A percentile compares a stretch with the other conserved stretches of the same genome.
phyloP scores from a whole-genome alignment of 2,888 invertebrate genomes.

The Plagodis dolabraria region DNA sequence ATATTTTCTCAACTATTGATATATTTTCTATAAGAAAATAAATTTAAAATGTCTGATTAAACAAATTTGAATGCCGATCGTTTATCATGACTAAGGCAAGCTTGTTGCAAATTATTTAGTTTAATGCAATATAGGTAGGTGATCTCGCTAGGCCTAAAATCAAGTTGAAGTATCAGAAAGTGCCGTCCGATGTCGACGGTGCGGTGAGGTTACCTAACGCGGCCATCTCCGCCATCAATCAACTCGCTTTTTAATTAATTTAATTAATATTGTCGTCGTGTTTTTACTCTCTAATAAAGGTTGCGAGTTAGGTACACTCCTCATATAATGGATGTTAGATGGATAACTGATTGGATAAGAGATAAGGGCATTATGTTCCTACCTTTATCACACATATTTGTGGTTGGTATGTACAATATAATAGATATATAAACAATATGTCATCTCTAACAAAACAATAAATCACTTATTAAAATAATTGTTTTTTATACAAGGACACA shows the following conservation, averaged over 20 bases:
- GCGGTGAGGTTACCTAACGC: constrained; percentile 10
- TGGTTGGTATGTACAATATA: too few relatives aligned
- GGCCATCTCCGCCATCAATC: constrained; percentile 23
- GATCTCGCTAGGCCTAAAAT: constrained; percentile 17
- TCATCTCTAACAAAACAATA: too few relatives aligned
- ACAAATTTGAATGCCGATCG: not conserved
- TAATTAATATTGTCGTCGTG: constrained; percentile 30
- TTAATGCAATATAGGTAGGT: not conserved
- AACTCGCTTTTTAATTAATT: constrained; percentile 30
- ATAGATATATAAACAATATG: too few relatives aligned
- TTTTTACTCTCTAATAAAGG: constrained; percentile 21
- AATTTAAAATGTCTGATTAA: too few relatives aligned
- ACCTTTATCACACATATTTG: too few relatives aligned
- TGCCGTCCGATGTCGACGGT: constrained; percentile 1
- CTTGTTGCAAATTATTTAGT: not conserved
- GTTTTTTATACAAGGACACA: too few relatives aligned
- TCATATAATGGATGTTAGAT: constrained; percentile 6
- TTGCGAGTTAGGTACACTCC: constrained; percentile 11
- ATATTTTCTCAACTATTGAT: too few relatives aligned
- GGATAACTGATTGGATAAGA: constrained; percentile 9
- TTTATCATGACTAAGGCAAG: not conserved
- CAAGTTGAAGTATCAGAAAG: constrained; percentile 7
- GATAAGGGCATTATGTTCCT: not conserved
- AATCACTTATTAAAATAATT: too few relatives aligned
- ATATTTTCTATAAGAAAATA: too few relatives aligned